Base-by-base conservation (phyloP, 2,113 vertebrate species). In the Sorex araneus region DNA sequence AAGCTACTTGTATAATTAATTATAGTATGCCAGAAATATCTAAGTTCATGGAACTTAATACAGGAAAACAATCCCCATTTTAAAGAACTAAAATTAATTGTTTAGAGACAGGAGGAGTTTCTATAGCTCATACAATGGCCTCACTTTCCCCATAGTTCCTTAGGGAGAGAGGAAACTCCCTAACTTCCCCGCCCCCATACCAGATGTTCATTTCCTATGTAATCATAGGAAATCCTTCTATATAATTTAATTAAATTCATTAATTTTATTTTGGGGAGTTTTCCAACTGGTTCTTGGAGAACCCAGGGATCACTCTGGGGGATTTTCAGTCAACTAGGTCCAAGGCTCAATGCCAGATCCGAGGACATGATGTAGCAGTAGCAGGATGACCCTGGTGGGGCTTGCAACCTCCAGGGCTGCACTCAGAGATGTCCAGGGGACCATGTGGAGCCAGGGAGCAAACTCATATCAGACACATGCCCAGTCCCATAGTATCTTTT, bases 31-130 rank as follows among this genome's bases (percentile, higher is more conserved):
- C 36, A 21, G 63, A 47, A 78, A 88, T 57, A 40, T 3, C 19
- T 30, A 30, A 32, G 40, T 25, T 10, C 81, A 34, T 84, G 47
- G 43, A 34, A 45, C 40, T 83, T 84, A 73, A 86, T 40, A 63
- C 27, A 79, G 92, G 64, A 82, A 50, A 90, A 64, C 13, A 74
- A 64, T 1, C 1, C 57, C 16, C 18, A n/a, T 45, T 83, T 71
- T 73, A 74, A 84, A 77, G 27, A 80, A 19, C 54, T 45, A 76
- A 87, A 87, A 74, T 74, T 77, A 87, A 74, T 74, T 77, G 79
- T 84, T 50, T 16, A 34, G 47, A 13, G 27, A 16, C 13, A 82
- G 27, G 2, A 47, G 18, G 74, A 86, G 13, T 66, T 81, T 75
- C 64, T 84, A 2, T 27, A 57, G 30, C 66, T 6, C 12, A 40